Conservation (phyloP, 2,113 vertebrate genomes). For the Mastomys coucha region DNA sequence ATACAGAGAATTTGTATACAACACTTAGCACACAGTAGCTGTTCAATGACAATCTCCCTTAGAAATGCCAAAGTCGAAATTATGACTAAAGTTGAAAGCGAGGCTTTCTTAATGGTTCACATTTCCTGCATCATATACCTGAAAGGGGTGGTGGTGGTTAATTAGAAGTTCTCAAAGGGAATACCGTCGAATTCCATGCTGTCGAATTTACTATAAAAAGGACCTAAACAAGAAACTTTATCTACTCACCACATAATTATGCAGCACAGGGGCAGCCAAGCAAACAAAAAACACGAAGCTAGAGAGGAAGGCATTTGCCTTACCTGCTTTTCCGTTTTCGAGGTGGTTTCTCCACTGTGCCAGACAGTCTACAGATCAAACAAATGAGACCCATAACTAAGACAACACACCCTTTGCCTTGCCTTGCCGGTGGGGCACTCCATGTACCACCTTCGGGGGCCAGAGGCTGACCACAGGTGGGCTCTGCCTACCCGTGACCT, state of each 20-base stretch:
- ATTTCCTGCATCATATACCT: not conserved
- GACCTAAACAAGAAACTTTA: slow-evolving; percentile 54
- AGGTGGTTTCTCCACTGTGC: slow-evolving; percentile 83
- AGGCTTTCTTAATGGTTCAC: slow-evolving; percentile 16
- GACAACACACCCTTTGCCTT: not conserved
- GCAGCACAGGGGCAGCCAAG: slow-evolving; percentile 59
- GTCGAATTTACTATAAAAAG: slow-evolving; percentile 2
- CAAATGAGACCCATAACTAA: slow-evolving; percentile 66
- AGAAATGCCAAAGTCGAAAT: slow-evolving; percentile 35
- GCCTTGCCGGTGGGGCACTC: not conserved
- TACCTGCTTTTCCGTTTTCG: slow-evolving; percentile 84
- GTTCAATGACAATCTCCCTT: not conserved
- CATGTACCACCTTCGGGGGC: not conserved
- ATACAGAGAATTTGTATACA: not conserved
- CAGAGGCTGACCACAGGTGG: not conserved
- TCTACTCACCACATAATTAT: not conserved
- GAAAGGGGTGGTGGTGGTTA: not conserved
- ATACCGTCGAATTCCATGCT: not conserved
- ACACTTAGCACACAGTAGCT: not conserved
- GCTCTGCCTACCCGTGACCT: slow-evolving; percentile 40
- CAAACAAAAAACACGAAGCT: slow-evolving; percentile 62
- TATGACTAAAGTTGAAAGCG: not conserved
- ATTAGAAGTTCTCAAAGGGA: slow-evolving; percentile 16
- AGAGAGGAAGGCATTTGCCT: slow-evolving; percentile 51
- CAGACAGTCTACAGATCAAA: slow-evolving; percentile 80